Base-by-base conservation (phyloP, 2,113 vertebrate species). In the Lontra canadensis region DNA sequence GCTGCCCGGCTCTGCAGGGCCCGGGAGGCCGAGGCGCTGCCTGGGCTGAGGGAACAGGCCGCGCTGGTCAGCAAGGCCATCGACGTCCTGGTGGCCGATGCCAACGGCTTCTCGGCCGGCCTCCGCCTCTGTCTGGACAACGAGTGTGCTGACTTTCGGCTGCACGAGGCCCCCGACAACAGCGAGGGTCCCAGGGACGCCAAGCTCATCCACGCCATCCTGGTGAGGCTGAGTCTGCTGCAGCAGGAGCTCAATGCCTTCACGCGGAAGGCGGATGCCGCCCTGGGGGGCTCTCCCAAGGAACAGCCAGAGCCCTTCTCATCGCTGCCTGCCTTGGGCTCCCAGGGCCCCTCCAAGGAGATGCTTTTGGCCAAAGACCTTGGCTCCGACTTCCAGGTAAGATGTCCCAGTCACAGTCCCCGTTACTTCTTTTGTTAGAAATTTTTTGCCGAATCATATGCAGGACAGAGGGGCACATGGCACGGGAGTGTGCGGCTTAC, bases 51-150 rank as follows among this genome's bases (percentile, higher is more conserved):
- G 95, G 99, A 99, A 96, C 99, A 99, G 98, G 99, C 99, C 0
- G 98, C 97, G 0, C 98, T 99, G 42, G 99, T 99, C 98, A 99
- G 99, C 98, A 99, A 99, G 89, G 99, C 99, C 2, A 99, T 99
- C 3, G 99, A 99, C 8, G 98, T 99, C 52, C 98, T 99, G 96
- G 99, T 99, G 88, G 99, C 99, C 0, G 99, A 99, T 90, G 96
- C 99, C 52, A 99, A 99, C 0, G 99, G 99, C 97, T 99, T 99
- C 92, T 99, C 98, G 0, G 98, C 99, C 0, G 98, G 99, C 95
- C 99, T 99, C 97, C 99, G 99, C 97, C 98, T 99, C 17, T 99
- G 99, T 81, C 84, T 99, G 98, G 98, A 99, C 97, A 99, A 99
- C 0, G 99, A 99, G 76, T 99, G 99, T 2, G 94, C 92, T 0